Percentiles rank a stretch among this genome's conserved stretches.
phyloP scores from a whole-genome alignment of 1,140 invertebrate species.

The Triops longicaudatus region DNA sequence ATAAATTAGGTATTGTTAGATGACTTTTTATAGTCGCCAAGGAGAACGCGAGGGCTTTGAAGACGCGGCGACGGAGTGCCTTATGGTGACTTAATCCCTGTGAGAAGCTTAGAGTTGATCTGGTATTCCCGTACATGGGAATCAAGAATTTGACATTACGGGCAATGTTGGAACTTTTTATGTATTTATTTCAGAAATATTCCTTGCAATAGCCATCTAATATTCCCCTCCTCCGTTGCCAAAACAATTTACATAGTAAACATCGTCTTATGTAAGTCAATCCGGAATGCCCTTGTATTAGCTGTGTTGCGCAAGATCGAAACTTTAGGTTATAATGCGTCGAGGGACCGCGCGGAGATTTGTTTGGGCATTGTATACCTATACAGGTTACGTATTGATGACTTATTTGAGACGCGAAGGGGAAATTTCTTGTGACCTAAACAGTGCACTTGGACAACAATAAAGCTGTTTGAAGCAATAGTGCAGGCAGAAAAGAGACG shows the following conservation, averaged over 20 bases:
- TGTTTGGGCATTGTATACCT: not conserved
- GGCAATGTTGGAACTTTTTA: not conserved
- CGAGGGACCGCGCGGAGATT: not conserved
- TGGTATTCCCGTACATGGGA: conserved; percentile 3
- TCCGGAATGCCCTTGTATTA: not conserved
- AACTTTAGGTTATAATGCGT: not conserved
- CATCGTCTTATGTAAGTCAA: not conserved
- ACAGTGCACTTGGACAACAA: conserved; percentile 4
- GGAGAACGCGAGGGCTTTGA: not conserved
- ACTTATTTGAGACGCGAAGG: not conserved
- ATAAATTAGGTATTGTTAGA: conserved; percentile 4
- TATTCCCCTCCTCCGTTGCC: not conserved
- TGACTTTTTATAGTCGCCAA: not conserved
- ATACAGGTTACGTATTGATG: not conserved
- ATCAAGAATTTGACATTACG: not conserved
- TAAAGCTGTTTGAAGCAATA: conserved; percentile 12
- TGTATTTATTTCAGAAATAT: no score
- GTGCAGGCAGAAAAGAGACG: not conserved
- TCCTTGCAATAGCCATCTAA: no score
- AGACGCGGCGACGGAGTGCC: not conserved
- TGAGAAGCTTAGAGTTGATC: not conserved
- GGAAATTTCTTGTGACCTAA: not conserved
- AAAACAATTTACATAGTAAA: not conserved
- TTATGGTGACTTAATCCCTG: not conserved
- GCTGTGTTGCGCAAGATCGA: not conserved